phyloP scores from a whole-genome alignment of 1,140 invertebrate genomes.

The Adoxophyes honmai region DNA sequence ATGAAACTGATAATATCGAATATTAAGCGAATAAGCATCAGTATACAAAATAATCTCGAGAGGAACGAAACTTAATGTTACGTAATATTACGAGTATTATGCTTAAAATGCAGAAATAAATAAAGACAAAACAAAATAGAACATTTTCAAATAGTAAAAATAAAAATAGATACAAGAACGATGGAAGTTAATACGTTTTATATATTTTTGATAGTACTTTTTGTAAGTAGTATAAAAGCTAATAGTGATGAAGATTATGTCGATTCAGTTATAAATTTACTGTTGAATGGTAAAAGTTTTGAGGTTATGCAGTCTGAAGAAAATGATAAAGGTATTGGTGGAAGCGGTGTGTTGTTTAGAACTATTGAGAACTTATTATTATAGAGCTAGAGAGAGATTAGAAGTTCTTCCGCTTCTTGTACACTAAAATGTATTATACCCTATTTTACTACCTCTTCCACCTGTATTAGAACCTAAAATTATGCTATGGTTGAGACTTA shows the following conservation, averaged over 20 bases:
- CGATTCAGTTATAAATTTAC: background rate
- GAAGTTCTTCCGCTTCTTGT: too few species aligned
- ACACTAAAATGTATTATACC: too few species aligned
- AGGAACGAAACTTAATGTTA: background rate
- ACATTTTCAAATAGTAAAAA: background rate
- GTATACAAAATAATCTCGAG: background rate
- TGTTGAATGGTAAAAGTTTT: constrained; percentile 5
- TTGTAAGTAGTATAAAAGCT: background rate
- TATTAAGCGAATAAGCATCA: background rate
- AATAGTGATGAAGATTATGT: background rate
- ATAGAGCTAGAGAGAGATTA: too few species aligned
- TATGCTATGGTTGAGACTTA: too few species aligned
- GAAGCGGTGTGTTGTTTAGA: too few species aligned
- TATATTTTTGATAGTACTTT: background rate
- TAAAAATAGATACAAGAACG: background rate
- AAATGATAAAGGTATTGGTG: background rate
- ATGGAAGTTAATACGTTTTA: background rate
- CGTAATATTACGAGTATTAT: background rate
- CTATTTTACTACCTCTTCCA: too few species aligned
- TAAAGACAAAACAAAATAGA: background rate
- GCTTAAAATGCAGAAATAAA: background rate
- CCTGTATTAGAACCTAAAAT: too few species aligned
- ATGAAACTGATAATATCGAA: background rate
- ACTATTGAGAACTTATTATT: too few species aligned
- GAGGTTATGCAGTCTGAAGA: background rate